Percentiles rank a stretch among this genome's conserved stretches.
These are phyloP conservation scores for Scotopteryx bipunctaria DNA, from an alignment of 2,888 invertebrate species.

Conservation along the genomic window DNA sequence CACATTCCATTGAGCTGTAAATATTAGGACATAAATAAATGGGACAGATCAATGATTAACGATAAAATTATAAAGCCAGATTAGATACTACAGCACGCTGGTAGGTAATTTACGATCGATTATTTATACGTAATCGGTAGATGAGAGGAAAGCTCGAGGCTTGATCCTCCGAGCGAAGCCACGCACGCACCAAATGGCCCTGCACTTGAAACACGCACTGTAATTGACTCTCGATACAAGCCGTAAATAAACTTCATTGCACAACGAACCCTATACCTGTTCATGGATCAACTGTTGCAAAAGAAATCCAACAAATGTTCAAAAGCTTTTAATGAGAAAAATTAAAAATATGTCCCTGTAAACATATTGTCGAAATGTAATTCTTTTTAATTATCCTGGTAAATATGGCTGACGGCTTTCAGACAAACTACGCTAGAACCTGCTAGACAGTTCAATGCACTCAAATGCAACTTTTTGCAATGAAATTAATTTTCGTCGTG, in stretches of 20 bases:
- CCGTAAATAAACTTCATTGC: slow-evolving; percentile 43
- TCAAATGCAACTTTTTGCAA: slow-evolving; percentile 4
- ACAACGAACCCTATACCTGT: slow-evolving; percentile 16
- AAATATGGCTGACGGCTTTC: background rate
- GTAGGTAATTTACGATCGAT: slow-evolving; percentile 7
- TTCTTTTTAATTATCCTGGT: no score
- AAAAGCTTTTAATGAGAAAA: background rate
- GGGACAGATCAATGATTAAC: background rate
- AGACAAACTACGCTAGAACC: slow-evolving; percentile 15
- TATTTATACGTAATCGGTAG: slow-evolving; percentile 29
- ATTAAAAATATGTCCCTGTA: no score
- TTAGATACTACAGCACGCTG: background rate
- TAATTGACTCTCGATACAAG: slow-evolving; percentile 51
- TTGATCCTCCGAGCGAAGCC: slow-evolving; percentile 20
- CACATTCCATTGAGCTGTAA: no score
- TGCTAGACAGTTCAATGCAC: slow-evolving; percentile 41
- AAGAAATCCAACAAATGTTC: background rate
- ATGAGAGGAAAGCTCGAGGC: slow-evolving; percentile 30
- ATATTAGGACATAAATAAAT: background rate
- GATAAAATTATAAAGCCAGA: background rate
- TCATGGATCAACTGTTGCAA: slow-evolving; percentile 4
- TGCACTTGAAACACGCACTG: slow-evolving; percentile 46
- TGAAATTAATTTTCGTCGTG: background rate
- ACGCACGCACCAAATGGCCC: slow-evolving; percentile 53
- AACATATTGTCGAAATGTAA: no score